phyloP scores from a whole-genome alignment of 2,888 invertebrate genomes.

The Andrena hattorfiana region DNA sequence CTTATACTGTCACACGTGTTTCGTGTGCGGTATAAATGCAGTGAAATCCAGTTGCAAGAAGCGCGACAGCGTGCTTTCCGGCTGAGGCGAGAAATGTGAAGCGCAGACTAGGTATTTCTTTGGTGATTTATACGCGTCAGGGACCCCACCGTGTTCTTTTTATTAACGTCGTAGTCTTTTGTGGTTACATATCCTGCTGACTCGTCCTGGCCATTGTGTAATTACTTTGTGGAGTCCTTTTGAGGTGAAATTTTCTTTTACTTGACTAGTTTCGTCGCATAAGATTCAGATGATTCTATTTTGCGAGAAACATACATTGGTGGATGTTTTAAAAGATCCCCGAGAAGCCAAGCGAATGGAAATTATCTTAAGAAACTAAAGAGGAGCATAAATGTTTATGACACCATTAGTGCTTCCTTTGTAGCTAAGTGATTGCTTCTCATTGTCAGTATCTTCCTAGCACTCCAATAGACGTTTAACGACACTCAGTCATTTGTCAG shows the following conservation, averaged over 20 bases:
- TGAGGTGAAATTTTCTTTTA: not conserved
- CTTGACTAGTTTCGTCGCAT: no score
- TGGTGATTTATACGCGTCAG: not conserved
- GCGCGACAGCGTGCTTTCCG: not conserved
- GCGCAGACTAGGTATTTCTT: not conserved
- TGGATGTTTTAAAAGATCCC: no score
- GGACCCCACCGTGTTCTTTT: not conserved
- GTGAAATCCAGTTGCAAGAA: constrained; percentile 12
- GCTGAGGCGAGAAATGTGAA: not conserved
- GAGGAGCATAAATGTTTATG: no score
- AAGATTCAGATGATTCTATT: no score
- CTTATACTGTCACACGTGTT: not conserved
- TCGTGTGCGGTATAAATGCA: not conserved
- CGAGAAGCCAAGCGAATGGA: no score
- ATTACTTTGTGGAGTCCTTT: not conserved
- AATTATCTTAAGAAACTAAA: no score
- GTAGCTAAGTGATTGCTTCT: not conserved
- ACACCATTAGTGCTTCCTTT: not conserved
- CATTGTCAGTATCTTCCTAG: not conserved
- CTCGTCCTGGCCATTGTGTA: not conserved
- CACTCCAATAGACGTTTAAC: constrained; percentile 22
- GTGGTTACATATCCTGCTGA: not conserved
- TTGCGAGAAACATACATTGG: not conserved
- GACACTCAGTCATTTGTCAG: constrained; percentile 47
- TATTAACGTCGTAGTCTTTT: not conserved